Evolutionary conservation across 1,140 invertebrate genomes (phyloP), one percentile per base, ranked within the genome.

Genomic region (Physella acuta): DNA sequence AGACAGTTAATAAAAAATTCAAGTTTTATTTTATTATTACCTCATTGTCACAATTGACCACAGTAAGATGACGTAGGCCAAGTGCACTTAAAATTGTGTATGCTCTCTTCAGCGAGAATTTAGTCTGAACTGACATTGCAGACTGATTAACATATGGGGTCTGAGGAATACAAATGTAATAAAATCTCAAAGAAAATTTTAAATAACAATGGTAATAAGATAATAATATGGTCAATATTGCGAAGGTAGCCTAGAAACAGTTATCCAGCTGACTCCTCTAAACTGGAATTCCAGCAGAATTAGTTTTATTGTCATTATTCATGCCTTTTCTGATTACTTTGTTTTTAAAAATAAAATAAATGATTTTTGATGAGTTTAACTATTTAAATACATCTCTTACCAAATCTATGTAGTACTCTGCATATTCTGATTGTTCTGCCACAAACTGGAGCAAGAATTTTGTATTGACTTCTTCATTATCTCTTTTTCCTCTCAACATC

Each of bases 1-100:
- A n/a, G n/a, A n/a, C n/a, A n/a, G n/a, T n/a, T n/a, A n/a, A n/a
- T n/a, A n/a, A n/a, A n/a, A n/a, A n/a, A n/a, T n/a, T n/a, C n/a
- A n/a, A n/a, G n/a, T n/a, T n/a, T n/a, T n/a, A n/a, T n/a, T n/a
- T n/a, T n/a, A n/a, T n/a, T 26, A 36, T 44, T 14, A 68, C 66
- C 66, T 92, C 89, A 82, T 97, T 96, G n/a, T 88, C 88, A 79
- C 94, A 92, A 84, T 97, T 93, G 0, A 97, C 90, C 16, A 98
- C 94, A 62, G 94, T 89, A 74, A 99, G 85, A 86, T 98, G 96
- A 11, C 97, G 87, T 58, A 99, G 86, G 0, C 96, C 97, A 5
- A 99, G 86, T 11, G 92, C 95, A 73, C 96, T 88, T 83, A 99
- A 98, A 11, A 98, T 87, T 63, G 91, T 88, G 81, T 97, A 99